Evolutionary conservation across 2,113 vertebrate genomes (phyloP), one percentile per base, ranked within the genome.

Genomic region (Macaca mulatta): DNA sequence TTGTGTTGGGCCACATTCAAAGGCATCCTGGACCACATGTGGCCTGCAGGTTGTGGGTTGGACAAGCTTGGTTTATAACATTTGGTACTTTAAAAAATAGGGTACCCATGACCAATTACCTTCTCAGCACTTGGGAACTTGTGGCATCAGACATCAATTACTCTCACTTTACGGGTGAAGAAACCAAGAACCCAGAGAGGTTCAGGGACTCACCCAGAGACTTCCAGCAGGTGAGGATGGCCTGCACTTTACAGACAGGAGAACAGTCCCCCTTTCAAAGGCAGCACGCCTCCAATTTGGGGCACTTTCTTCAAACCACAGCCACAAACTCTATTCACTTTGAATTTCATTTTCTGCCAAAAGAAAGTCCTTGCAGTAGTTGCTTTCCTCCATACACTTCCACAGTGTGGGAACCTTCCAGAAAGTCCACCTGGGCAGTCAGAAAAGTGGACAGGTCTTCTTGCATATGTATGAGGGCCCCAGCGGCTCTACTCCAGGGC

Each of bases 361-460:
- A 64, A 61, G 23, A 38, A 50, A 23, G 23, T 25, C 8, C 23
- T 12, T 10, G 6, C 50, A 23, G 32, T 30, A 4, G 3, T 23
- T 35, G 40, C 35, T 12, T 59, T 40, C 18, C 32, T 59, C 27
- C 32, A 5, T 8, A 3, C 10, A 4, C 13, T n/a, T n/a, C 11
- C 2, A 3, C 11, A 48, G 32, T 48, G 22, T 59, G 84, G 27
- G 12, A 12, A 14, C 4, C 4, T 50, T 2, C 52, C 50, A 32
- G 5, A 2, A 22, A 11, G 40, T n/a, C 6, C 4, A 11, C 52
- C 32, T 12, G 12, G 75, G 32, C 0, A 2, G 13, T 61, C 59
- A 61, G 59, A 61, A 61, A 27, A 0, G 10, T 61, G 23, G 9
- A 27, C 59, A 61, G 40, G 72, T 75, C 12, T 14, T 40, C 6